Base-by-base conservation (phyloP, 1,140 invertebrate species). In the Colletes latitarsis region DNA sequence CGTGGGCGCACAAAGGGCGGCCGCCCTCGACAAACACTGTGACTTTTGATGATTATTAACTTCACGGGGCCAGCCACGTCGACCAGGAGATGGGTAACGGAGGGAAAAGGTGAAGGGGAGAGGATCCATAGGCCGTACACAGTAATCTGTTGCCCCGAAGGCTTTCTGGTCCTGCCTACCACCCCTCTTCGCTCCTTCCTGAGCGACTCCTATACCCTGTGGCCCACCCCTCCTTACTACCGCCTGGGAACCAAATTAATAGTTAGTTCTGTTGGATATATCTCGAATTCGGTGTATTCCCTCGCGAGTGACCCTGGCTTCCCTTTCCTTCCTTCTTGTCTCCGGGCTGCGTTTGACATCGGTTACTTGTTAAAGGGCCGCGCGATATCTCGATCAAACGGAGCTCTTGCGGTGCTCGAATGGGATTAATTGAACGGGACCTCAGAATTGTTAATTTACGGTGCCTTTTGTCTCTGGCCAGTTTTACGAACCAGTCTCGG, bases 21-120 rank as follows among this genome's bases (percentile, higher is more conserved):
- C 91, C 91, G 91, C 92, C 92, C 92, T 93, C 92, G 89, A 91
- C 92, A 93, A 93, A 93, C 92, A 93, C 90, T 89, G 90, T 92
- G 92, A 93, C 93, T 93, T 93, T 93, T 93, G 92, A 93, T 93
- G 93, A 93, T 93, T 93, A 93, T 93, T 93, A 93, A 93, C 92
- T 93, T 91, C 88, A 91, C 90, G 91, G 92, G 88, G 84, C 86
- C 66, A 78, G 84, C 88, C 83, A 85, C 88, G 89, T 85, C 88
- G 89, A 80, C 57, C 83, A 82, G 87, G 89, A 92, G 89, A 86
- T 77, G 85, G 81, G 80, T 72, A 85, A 67, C 84, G 64, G 78
- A 79, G 75, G 75, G 77, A 82, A 74, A 66, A 66, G 77, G 81
- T 41, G 43, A 73, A 82, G 57, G 53, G 84, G 72, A 80, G 74